These are phyloP conservation scores for Subacronicta megacephala DNA, from an alignment of 2,888 invertebrate species.

Conservation along the genomic window DNA sequence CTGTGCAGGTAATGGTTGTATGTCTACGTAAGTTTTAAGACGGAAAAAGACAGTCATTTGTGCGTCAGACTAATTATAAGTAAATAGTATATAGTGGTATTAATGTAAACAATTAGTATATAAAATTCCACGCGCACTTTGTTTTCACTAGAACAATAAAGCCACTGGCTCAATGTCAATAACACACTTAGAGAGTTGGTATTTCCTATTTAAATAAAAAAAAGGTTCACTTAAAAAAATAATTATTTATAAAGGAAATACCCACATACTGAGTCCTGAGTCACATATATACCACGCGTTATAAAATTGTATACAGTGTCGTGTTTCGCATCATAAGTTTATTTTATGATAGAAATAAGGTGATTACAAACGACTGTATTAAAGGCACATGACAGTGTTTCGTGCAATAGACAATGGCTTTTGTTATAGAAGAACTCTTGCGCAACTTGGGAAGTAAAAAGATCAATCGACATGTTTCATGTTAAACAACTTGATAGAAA, in stretches of 20 bases:
- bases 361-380: constrained; percentile 36
- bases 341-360: constrained; percentile 19
- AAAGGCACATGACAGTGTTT: constrained; percentile 3
- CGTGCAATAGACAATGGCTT: constrained; percentile 35
- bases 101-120: too few species aligned
- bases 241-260: constrained; percentile 39
- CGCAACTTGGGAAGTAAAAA: constrained; percentile 13
- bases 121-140: background rate
- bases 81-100: too few species aligned
- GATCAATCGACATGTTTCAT: background rate
- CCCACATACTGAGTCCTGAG: constrained; percentile 28
- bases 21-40: too few species aligned
- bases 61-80: too few species aligned
- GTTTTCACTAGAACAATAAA: background rate
- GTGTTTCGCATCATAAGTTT: constrained; percentile 18
- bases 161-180: constrained; percentile 5
- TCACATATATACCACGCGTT: constrained; percentile 20
- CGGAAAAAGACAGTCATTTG: too few species aligned
- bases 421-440: constrained; percentile 31
- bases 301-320: constrained; percentile 5
- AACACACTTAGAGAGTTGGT: too few species aligned
- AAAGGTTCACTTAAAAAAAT: constrained; percentile 1
- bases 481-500: too few species aligned
- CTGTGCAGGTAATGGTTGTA: too few species aligned
- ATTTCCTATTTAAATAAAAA: too few species aligned